Evolutionary conservation across 2,797 vertebrate species (phyloP).

Genomic region (Sebastes miniatus): DNA sequence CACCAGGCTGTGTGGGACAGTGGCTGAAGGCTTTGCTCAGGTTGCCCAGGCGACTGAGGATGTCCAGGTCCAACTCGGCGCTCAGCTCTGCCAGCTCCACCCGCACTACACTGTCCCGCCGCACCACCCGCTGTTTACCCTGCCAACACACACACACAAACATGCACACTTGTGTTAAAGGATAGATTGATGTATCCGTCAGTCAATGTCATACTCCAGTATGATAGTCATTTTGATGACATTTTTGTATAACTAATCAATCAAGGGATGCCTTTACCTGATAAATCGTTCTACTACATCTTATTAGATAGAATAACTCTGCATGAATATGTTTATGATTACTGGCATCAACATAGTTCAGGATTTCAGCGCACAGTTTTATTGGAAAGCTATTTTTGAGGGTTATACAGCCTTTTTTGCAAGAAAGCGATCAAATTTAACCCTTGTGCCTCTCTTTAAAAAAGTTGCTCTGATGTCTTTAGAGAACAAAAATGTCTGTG

Average conservation of each 20-base stretch:
- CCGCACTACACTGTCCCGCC: constrained; percentile 78
- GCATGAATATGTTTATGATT: background rate
- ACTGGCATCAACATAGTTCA: background rate
- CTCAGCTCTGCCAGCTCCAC: constrained; percentile 86
- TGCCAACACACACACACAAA: constrained; percentile 44
- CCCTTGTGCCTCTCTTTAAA: too few species aligned
- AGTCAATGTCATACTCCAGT: background rate
- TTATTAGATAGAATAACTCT: background rate
- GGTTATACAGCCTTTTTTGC: background rate
- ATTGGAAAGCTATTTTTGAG: background rate
- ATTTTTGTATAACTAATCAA: background rate
- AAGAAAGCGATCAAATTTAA: too few species aligned
- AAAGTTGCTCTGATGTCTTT: too few species aligned
- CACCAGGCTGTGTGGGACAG: constrained; percentile 64
- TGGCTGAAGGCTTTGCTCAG: constrained; percentile 79
- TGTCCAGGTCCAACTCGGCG: constrained; percentile 88
- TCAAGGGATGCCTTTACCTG: background rate
- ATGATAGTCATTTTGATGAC: background rate
- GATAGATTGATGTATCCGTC: background rate
- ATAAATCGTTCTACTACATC: background rate
- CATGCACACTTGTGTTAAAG: background rate
- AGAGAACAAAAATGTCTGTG: too few species aligned
- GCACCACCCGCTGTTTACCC: constrained; percentile 82
- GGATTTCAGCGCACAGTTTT: background rate
- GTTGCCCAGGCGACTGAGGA: constrained; percentile 83